Evolutionary conservation across 2,113 vertebrate species (phyloP).

Genomic region (Cottus gobio): DNA sequence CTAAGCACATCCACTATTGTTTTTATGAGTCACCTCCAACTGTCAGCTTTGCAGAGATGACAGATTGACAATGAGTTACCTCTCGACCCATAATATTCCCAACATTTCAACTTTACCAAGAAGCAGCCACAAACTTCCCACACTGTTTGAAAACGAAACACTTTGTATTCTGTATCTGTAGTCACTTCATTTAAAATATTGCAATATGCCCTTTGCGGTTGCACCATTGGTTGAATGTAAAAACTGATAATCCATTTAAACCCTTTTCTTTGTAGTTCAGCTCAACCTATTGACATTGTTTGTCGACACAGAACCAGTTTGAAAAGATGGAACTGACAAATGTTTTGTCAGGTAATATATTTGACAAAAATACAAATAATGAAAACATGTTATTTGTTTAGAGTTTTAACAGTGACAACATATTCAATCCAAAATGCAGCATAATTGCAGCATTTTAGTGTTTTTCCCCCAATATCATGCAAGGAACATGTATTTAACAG

Average conservation of each 20-base stretch:
- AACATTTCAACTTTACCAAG: not conserved
- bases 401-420: not conserved
- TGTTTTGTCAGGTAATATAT: not conserved
- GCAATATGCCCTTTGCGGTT: not conserved
- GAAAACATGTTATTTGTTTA: not conserved
- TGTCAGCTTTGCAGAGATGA: slow-evolving; percentile 4
- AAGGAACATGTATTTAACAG: not conserved
- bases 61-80: slow-evolving; percentile 4
- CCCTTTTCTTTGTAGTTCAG: not conserved
- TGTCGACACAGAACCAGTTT: not conserved
- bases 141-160: not conserved
- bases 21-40: slow-evolving; percentile 56
- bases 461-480: not conserved
- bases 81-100: slow-evolving; percentile 28
- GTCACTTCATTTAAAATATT: not conserved
- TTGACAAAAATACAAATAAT: not conserved
- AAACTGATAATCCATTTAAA: not conserved
- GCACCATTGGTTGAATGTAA: not conserved
- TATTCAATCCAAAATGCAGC: not conserved
- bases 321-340: not conserved
- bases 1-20: slow-evolving; percentile 42
- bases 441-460: not conserved
- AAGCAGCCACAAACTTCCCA: not conserved
- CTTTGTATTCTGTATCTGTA: not conserved
- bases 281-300: not conserved